These are phyloP conservation scores for Cheirogaleus major DNA, from an alignment of 2,797 vertebrate genomes.

Conservation along the genomic window DNA sequence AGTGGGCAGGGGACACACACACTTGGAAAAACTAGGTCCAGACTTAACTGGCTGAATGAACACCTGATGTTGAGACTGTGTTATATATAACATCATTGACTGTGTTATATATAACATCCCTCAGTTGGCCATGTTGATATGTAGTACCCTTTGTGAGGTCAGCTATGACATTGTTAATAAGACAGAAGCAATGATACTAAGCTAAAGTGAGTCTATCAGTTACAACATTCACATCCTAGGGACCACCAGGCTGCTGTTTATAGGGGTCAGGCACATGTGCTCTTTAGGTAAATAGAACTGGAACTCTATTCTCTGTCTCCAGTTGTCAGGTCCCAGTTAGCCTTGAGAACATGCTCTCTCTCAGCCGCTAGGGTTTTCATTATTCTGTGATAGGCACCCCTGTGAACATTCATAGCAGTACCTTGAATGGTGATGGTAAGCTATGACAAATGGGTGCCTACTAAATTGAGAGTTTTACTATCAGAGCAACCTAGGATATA, in stretches of 20 bases:
- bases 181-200: constrained; percentile 30
- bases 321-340: background rate
- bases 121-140: constrained; percentile 5
- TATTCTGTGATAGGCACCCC: background rate
- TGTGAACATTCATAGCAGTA: background rate
- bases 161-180: constrained; percentile 52
- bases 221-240: background rate
- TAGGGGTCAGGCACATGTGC: background rate
- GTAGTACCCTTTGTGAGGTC: constrained; percentile 70
- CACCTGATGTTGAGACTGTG: background rate
- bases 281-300: constrained; percentile 47
- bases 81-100: background rate
- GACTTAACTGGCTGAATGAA: background rate
- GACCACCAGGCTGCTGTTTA: constrained; percentile 22
- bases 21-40: constrained; percentile 1
- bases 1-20: background rate
- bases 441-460: background rate
- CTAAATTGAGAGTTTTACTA: background rate
- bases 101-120: background rate
- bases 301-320: background rate
- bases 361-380: background rate
- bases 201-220: background rate
- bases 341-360: background rate
- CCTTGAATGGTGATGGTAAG: background rate
- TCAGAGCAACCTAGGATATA: background rate